Percentiles rank a stretch among this genome's conserved stretches.
phyloP scores from a whole-genome alignment of 2,113 vertebrate genomes.

The Alectura lathami region DNA sequence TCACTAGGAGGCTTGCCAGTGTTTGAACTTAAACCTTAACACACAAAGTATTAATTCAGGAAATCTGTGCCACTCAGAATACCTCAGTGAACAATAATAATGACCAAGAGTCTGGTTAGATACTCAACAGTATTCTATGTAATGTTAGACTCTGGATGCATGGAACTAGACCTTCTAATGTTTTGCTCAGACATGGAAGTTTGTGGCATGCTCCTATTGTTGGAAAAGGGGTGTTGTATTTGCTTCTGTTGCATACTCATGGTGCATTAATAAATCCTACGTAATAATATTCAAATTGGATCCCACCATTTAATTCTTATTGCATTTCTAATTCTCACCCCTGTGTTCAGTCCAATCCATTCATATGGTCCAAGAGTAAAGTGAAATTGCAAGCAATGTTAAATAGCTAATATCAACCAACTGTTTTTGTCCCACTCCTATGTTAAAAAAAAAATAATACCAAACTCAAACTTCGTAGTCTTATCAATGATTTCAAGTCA shows the following conservation, averaged over 20 bases:
- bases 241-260: not conserved
- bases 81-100: not conserved
- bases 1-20: not conserved
- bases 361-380: not conserved
- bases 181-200: not conserved
- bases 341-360: not conserved
- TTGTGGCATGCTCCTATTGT: not conserved
- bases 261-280: not conserved
- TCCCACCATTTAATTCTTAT: not conserved
- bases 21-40: not conserved
- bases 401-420: not conserved
- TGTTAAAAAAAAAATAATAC: not conserved
- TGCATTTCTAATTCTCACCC: not conserved
- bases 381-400: not conserved
- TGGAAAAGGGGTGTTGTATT: not conserved
- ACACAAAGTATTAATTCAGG: not conserved
- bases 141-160: not conserved
- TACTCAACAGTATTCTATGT: not conserved
- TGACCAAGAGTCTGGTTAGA: not conserved
- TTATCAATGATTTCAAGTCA: not conserved
- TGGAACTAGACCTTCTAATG: rapidly evolving
- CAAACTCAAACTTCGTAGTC: not conserved
- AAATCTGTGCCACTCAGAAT: not conserved
- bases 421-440: not conserved
- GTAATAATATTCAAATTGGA: not conserved